A percentile compares a stretch with the other conserved stretches of the same genome.
Evolutionary conservation across 2,797 vertebrate genomes (phyloP).

Genomic region (Selene dorsalis): DNA sequence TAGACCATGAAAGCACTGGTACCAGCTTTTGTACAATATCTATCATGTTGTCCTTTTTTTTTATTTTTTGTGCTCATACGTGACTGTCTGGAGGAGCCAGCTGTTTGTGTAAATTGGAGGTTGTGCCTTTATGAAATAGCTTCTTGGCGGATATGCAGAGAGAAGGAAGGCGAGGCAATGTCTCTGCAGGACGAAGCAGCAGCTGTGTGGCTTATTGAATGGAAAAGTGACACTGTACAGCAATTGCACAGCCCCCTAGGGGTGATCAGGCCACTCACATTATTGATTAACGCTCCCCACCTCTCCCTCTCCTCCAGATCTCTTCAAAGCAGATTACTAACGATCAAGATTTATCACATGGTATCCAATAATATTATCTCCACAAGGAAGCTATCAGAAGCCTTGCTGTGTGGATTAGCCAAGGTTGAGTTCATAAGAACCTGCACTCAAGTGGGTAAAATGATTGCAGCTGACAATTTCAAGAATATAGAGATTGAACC

Average conservation of each 20-base stretch:
- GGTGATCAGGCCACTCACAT: constrained; percentile 55
- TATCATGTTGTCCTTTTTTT: background rate
- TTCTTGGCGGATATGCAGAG: constrained; percentile 22
- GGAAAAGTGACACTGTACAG: constrained; percentile 59
- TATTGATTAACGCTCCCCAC: constrained; percentile 61
- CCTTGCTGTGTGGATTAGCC: constrained; percentile 64
- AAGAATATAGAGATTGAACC: constrained; percentile 50
- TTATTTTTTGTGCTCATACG: background rate
- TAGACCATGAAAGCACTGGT: background rate
- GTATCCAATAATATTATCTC: constrained; percentile 64
- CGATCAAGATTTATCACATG: constrained; percentile 67
- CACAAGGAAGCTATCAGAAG: constrained; percentile 56
- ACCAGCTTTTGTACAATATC: background rate
- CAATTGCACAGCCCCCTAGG: constrained; percentile 45
- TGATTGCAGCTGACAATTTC: constrained; percentile 61
- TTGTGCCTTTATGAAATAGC: constrained; percentile 29
- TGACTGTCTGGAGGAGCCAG: constrained; percentile 17
- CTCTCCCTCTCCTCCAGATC: constrained; percentile 41
- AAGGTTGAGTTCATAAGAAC: constrained; percentile 68
- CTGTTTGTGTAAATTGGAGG: constrained; percentile 26
- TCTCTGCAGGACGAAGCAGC: constrained; percentile 19
- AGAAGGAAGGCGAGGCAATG: constrained; percentile 17
- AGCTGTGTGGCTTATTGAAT: constrained; percentile 56
- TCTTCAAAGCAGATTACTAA: constrained; percentile 60
- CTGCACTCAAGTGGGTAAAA: constrained; percentile 64